Conservation (phyloP, 2,113 vertebrate species). For the Lynx canadensis region DNA sequence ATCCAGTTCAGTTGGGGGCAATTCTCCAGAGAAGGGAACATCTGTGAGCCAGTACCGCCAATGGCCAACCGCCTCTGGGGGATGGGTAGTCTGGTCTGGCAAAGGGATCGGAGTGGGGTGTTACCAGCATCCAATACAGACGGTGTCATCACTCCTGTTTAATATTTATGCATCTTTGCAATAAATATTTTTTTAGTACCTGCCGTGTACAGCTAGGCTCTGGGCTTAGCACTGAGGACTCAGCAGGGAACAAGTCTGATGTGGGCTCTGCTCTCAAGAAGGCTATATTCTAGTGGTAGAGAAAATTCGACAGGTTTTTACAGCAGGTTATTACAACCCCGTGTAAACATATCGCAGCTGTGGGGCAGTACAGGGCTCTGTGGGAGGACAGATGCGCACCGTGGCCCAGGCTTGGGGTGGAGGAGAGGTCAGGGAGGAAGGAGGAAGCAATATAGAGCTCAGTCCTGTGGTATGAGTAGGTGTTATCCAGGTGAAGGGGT, state of each 20-base stretch:
- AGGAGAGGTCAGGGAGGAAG: neutral
- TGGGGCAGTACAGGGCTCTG: neutral
- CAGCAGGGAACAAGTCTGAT: neutral
- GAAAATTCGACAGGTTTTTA: neutral
- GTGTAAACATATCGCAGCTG: neutral
- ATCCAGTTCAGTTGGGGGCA: neutral
- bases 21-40: neutral
- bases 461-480: neutral
- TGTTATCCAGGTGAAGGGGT: neutral
- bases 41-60: neutral
- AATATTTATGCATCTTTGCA: neutral
- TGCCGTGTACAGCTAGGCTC: neutral
- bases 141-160: neutral
- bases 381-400: neutral
- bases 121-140: neutral
- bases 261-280: neutral
- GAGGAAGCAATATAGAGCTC: neutral
- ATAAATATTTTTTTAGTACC: neutral
- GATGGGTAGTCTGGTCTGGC: neutral
- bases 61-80: neutral
- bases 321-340: neutral
- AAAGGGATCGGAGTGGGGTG: neutral
- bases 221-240: neutral
- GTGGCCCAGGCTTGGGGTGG: neutral
- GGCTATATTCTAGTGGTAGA: neutral